Evolutionary conservation across 2,113 vertebrate genomes (phyloP).

Genomic region (Notarius quadriscutis): DNA sequence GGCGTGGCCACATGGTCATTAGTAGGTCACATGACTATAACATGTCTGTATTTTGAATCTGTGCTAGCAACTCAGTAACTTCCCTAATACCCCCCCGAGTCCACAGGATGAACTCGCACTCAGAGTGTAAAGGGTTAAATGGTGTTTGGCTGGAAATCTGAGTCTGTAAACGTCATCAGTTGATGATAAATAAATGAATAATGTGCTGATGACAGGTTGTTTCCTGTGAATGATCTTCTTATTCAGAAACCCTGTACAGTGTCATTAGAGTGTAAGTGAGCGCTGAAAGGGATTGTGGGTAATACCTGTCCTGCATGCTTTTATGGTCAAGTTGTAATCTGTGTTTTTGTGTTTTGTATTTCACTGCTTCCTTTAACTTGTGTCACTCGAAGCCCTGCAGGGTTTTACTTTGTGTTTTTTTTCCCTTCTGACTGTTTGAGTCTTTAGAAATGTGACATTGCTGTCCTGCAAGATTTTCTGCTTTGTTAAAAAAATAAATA

Average conservation of each 20-base stretch:
- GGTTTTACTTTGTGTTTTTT: neutral
- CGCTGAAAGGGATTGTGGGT: slow-evolving; percentile 17
- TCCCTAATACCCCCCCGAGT: neutral
- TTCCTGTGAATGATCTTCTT: neutral
- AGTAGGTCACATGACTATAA: too few species aligned
- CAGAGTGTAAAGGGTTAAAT: neutral
- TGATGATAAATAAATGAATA: neutral
- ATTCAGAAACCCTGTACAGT: neutral
- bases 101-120: neutral
- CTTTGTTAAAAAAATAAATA: neutral
- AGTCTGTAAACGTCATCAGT: neutral
- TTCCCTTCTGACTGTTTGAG: neutral
- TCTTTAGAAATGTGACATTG: neutral
- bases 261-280: neutral
- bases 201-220: neutral
- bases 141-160: neutral
- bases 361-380: slow-evolving; percentile 1
- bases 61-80: too few species aligned
- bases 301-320: slow-evolving; percentile 21
- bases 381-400: slow-evolving; percentile 10
- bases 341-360: slow-evolving; percentile 12
- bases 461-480: neutral
- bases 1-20: too few species aligned
- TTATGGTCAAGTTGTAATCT: neutral
- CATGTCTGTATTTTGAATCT: too few species aligned